Percentiles rank a stretch among this genome's conserved stretches.
phyloP scores from a whole-genome alignment of 2,888 invertebrate genomes.

The Cabera pusaria region DNA sequence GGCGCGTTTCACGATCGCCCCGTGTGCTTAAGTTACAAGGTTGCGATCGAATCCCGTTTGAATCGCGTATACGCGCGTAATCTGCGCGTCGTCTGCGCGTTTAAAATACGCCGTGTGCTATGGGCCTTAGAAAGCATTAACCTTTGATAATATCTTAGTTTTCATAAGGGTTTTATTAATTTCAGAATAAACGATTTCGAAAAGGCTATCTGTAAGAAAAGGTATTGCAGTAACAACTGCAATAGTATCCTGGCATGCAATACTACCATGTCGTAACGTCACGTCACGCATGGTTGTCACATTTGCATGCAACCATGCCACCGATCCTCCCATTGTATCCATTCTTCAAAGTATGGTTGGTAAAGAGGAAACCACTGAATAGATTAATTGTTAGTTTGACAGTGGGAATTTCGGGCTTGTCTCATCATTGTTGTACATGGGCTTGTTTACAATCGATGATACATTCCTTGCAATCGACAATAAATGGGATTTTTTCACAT shows the following conservation, averaged over 20 bases:
- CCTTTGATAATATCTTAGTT: too few species aligned
- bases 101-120: too few species aligned
- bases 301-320: slow-evolving; percentile 14
- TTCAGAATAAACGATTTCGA: too few species aligned
- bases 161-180: too few species aligned
- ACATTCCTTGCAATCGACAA: slow-evolving; percentile 1
- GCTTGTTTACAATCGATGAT: slow-evolving; percentile 2
- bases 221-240: slow-evolving; percentile 7
- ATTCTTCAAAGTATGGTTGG: slow-evolving; percentile 9
- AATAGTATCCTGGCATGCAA: slow-evolving; percentile 5
- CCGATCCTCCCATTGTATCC: slow-evolving; percentile 7
- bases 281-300: slow-evolving; percentile 15
- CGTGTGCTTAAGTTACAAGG: too few species aligned
- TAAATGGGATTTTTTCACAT: slow-evolving; percentile 1
- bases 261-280: slow-evolving; percentile 11
- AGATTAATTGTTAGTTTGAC: slow-evolving; percentile 16
- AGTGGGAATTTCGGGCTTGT: slow-evolving; percentile 7
- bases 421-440: not conserved
- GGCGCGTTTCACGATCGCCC: too few species aligned
- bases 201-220: not conserved
- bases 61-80: too few species aligned
- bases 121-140: too few species aligned
- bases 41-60: too few species aligned
- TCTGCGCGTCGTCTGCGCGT: too few species aligned
- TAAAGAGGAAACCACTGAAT: slow-evolving; percentile 13